A percentile compares a stretch with the other conserved stretches of the same genome.
These are phyloP conservation scores for Rhimphoctona megacephalus DNA, from an alignment of 2,888 invertebrate genomes.

Conservation along the genomic window DNA sequence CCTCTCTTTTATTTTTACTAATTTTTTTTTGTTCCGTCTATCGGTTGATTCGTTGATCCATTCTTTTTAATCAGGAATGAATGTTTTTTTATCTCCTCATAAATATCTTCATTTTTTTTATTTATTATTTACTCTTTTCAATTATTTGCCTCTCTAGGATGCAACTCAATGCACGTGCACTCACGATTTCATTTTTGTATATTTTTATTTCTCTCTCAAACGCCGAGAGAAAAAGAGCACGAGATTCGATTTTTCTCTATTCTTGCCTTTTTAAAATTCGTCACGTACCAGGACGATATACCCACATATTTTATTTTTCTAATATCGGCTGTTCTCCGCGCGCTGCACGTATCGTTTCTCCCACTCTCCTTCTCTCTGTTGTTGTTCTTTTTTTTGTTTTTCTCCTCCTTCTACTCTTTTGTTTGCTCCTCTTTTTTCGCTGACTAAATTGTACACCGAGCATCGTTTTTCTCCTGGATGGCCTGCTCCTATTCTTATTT, in stretches of 20 bases:
- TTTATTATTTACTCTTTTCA: not conserved
- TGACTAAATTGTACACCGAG: constrained; percentile 8
- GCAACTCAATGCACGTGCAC: constrained; percentile 12
- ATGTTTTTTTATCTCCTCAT: not conserved
- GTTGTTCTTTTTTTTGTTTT: constrained; percentile 1
- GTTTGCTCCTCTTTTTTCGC: constrained; percentile 8
- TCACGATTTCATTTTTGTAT: constrained; percentile 15
- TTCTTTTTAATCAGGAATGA: not conserved
- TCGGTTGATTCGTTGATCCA: too few relatives aligned
- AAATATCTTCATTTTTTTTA: not conserved
- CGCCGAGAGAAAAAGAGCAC: not conserved
- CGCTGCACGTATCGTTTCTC: constrained; percentile 1
- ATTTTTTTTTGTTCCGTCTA: not conserved
- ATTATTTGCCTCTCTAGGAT: not conserved
- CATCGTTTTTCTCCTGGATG: constrained; percentile 10
- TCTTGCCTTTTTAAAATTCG: constrained; percentile 25
- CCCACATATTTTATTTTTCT: constrained; percentile 29
- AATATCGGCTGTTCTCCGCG: constrained; percentile 35
- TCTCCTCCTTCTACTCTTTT: not conserved
- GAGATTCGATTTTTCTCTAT: constrained; percentile 10
- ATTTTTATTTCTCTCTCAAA: constrained; percentile 15
- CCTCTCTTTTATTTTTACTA: not conserved
- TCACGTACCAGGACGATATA: constrained; percentile 36
- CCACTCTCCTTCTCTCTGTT: not conserved
- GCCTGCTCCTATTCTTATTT: not conserved